Percentiles rank a stretch among this genome's conserved stretches.
phyloP scores from a whole-genome alignment of 2,113 vertebrate species.

The Heloderma charlesbogerti region DNA sequence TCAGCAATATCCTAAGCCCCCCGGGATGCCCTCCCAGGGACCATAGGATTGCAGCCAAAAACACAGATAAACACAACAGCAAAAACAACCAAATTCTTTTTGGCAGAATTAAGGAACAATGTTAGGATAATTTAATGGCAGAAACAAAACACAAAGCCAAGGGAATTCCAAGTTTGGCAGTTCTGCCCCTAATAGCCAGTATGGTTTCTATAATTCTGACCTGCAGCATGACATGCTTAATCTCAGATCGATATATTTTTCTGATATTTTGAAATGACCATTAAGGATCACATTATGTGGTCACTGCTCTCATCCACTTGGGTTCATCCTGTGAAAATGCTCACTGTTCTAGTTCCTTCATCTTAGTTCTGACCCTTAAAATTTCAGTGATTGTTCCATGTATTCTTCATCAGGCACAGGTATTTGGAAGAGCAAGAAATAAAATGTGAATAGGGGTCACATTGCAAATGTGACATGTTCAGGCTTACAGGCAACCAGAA shows the following conservation, averaged over 20 bases:
- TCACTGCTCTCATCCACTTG: not conserved
- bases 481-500: not conserved
- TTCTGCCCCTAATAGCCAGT: too few species aligned
- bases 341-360: not conserved
- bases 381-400: not conserved
- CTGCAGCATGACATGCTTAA: not conserved
- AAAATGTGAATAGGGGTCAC: not conserved
- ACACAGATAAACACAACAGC: not conserved
- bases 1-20: too few species aligned
- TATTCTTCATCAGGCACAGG: not conserved
- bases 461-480: not conserved
- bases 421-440: not conserved
- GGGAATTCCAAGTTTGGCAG: not conserved
- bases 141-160: not conserved
- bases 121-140: not conserved
- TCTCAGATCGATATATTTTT: not conserved
- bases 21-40: too few species aligned
- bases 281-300: not conserved
- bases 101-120: not conserved
- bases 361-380: not conserved
- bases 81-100: not conserved
- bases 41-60: not conserved
- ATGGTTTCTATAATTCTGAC: not conserved
- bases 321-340: not conserved
- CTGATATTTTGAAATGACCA: constrained; percentile 10